Conservation (phyloP, 2,888 invertebrate genomes). For the Adineta ricciae region DNA sequence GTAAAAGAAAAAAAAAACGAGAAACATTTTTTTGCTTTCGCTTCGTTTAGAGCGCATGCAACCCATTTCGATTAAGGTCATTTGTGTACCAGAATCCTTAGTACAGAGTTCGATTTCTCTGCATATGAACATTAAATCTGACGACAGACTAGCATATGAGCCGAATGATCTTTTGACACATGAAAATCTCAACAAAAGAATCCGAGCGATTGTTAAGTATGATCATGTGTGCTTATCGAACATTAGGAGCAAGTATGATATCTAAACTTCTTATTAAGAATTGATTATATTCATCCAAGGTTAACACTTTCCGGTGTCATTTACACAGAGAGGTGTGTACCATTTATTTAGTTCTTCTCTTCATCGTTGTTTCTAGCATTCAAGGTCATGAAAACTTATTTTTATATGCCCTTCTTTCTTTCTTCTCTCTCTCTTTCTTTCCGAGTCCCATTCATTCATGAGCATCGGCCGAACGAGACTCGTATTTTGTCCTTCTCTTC, state of each 20-base stretch:
- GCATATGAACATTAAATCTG: no score
- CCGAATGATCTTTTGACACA: no score
- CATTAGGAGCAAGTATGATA: background rate
- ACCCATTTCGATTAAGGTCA: background rate
- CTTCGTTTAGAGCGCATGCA: background rate
- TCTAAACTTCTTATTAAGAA: background rate
- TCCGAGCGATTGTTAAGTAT: background rate
- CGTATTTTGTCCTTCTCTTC: background rate
- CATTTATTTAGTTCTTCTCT: background rate
- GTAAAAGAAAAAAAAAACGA: background rate
- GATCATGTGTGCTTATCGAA: background rate
- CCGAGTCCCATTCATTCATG: background rate
- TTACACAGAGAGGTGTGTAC: background rate
- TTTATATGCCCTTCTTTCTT: background rate
- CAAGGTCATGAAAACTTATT: slow-evolving; percentile 2
- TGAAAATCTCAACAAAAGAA: no score
- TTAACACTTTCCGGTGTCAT: background rate
- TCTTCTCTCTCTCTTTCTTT: background rate
- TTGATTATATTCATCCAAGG: background rate
- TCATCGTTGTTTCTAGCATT: background rate
- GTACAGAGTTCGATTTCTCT: background rate
- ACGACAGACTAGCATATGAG: no score
- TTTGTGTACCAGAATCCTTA: background rate
- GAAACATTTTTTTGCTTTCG: background rate
- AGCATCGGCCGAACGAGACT: background rate